Evolutionary conservation across 2,888 invertebrate species (phyloP).

Genomic region (Apomyelois bistriatella): DNA sequence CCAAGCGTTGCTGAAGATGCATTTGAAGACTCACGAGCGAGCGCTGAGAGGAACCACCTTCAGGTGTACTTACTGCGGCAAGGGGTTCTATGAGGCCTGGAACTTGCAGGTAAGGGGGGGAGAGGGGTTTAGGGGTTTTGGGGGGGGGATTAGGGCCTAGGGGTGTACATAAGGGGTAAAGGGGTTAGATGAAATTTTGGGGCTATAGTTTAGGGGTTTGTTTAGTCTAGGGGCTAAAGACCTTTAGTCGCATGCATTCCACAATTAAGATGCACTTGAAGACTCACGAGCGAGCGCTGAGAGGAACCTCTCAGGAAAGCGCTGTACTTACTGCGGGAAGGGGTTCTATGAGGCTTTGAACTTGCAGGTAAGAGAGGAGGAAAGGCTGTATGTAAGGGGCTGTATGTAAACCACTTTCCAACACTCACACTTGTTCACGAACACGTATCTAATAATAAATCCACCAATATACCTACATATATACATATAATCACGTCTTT

Average conservation of each 20-base stretch:
- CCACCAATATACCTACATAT: no score
- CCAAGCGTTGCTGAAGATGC: constrained; percentile 52
- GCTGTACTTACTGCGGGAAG: constrained; percentile 69
- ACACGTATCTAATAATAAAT: no score
- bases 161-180: no score
- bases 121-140: neutral
- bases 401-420: no score
- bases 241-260: no score
- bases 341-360: constrained; percentile 64
- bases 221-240: no score
- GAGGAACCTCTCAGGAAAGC: constrained; percentile 52
- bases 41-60: constrained; percentile 48
- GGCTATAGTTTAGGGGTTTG: no score
- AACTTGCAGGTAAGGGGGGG: constrained; percentile 49
- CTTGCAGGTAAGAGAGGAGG: constrained; percentile 46
- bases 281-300: constrained; percentile 50
- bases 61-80: constrained; percentile 65
- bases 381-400: no score
- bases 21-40: constrained; percentile 61
- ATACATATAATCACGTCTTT: no score
- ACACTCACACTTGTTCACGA: no score
- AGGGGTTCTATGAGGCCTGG: constrained; percentile 63
- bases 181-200: no score
- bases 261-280: constrained; percentile 67
- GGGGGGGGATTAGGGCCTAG: no score